Base-by-base conservation (phyloP, 92 coral and sea anemone genomes). In the Bergia sp. region DNA sequence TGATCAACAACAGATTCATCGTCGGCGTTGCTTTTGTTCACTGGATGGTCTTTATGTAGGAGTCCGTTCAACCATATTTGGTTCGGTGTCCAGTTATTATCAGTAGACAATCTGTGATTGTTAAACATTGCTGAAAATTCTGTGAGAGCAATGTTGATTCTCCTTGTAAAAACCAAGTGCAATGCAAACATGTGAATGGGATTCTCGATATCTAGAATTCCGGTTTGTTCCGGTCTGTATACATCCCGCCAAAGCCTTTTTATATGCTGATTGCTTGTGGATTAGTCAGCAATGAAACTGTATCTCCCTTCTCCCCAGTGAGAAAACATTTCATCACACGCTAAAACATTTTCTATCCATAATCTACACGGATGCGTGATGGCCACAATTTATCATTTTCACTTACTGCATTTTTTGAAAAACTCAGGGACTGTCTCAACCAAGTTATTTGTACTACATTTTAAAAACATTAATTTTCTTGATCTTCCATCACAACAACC, bases 181-280 rank as follows among this genome's bases (percentile, higher is more conserved):
- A 81, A 73, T 79, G 86, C 90, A 80, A 81, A 69, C 57, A 81
- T 43, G 74, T 81, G 91, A 36, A 81, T 44, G 42, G 82, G 91
- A 82, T 82, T 89, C 37, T 89, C 82, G 42, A 73, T 47, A 74
- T 89, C 87, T 53, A 81, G 29, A 49, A 89, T 81, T 55, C 67
- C 81, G 16, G 87, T 89, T 45, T 82, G 91, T 55, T 87, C 86
- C 85, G 77, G 61, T 76, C 88, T 73, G 61, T 79, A 82, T 41
- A 89, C 88, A 73, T 89, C 91, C 21, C 91, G 45, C 91, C 91
- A 83, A 40, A 89, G 88, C 29, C 85, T 73, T 64, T 83, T 80
- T 41, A 73, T 89, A 44, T 72, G 83, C 67, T 83, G 89, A 77
- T 89, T 84, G 38, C 81, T 49, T 29, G 73, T 73, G 81, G 82